Percentiles rank a stretch among this genome's conserved stretches.
phyloP scores from a whole-genome alignment of 23 tunicate genomes.

The Ciona savignyi region DNA sequence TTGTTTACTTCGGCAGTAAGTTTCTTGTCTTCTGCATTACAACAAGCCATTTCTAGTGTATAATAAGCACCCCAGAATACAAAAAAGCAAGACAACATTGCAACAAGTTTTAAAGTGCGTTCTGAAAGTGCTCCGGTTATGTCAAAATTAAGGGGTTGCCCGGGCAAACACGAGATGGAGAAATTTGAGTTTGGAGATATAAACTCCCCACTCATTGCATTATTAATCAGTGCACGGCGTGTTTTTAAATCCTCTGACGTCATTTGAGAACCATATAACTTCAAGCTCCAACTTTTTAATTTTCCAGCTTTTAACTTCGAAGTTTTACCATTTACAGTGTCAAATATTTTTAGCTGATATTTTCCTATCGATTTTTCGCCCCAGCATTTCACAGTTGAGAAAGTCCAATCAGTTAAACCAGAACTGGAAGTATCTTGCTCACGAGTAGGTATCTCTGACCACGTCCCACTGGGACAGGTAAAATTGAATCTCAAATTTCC shows the following conservation, averaged over 20 bases:
- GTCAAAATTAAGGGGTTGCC: constrained; percentile 46
- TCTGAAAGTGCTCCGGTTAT: constrained; percentile 65
- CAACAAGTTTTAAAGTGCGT: constrained; percentile 72
- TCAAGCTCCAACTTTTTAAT: constrained; percentile 55
- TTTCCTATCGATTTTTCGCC: constrained; percentile 85
- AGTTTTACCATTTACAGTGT: constrained; percentile 23
- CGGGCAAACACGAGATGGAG: constrained; percentile 55
- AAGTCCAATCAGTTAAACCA: constrained; percentile 79
- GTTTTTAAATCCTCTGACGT: constrained; percentile 32
- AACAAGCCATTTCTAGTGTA: constrained; percentile 69
- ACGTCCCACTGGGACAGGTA: constrained; percentile 85
- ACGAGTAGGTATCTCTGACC: constrained; percentile 52
- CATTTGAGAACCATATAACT: constrained; percentile 71
- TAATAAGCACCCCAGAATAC: constrained; percentile 81
- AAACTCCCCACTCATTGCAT: constrained; percentile 47
- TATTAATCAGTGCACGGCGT: constrained; percentile 25
- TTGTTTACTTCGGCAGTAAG: too few species aligned
- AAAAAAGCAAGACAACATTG: constrained; percentile 58
- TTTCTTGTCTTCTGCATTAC: constrained; percentile 64
- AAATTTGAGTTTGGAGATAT: constrained; percentile 29
- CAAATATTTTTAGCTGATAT: constrained; percentile 58
- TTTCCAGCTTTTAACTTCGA: constrained; percentile 11
- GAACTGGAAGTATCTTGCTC: constrained; percentile 51
- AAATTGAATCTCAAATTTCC: constrained; percentile 62
- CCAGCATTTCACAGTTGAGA: constrained; percentile 90